These are phyloP conservation scores for Drosophila anomalata DNA, from an alignment of 2,888 invertebrate genomes.

Conservation along the genomic window DNA sequence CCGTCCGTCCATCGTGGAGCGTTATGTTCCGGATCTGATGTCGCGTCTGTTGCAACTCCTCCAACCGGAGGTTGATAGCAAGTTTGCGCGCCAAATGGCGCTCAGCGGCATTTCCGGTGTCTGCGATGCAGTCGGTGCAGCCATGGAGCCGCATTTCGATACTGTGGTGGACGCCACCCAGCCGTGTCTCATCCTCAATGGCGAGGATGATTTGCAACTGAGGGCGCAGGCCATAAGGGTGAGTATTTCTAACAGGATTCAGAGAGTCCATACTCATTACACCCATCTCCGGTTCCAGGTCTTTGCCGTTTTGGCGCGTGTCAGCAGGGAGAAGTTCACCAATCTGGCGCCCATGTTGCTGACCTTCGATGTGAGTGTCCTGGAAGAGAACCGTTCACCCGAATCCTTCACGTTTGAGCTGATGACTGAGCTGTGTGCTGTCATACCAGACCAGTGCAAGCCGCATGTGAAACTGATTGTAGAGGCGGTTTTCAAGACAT, in stretches of 20 bases:
- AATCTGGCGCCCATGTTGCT: background rate
- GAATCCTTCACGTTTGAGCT: background rate
- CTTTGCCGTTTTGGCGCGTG: background rate
- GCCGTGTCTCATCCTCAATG: background rate
- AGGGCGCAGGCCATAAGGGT: background rate
- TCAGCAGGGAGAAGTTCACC: background rate
- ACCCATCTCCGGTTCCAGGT: background rate
- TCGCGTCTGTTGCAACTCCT: slow-evolving; percentile 2
- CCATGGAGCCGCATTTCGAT: background rate
- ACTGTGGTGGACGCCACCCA: background rate
- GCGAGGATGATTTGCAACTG: background rate
- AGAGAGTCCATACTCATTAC: too few species aligned
- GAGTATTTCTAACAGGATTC: background rate
- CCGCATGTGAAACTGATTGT: background rate
- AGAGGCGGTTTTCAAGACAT: background rate
- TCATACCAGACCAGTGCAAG: background rate
- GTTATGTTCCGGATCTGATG: slow-evolving; percentile 10
- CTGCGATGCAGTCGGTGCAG: background rate
- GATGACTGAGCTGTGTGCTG: background rate
- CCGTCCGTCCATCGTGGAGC: slow-evolving; percentile 4
- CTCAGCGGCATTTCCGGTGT: slow-evolving; percentile 21
- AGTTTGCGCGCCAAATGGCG: slow-evolving; percentile 8
- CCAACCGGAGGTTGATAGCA: slow-evolving; percentile 4
- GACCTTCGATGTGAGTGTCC: background rate
- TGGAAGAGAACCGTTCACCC: background rate